Base-by-base conservation (phyloP, 2,888 invertebrate genomes). In the Cantharis rufa region DNA sequence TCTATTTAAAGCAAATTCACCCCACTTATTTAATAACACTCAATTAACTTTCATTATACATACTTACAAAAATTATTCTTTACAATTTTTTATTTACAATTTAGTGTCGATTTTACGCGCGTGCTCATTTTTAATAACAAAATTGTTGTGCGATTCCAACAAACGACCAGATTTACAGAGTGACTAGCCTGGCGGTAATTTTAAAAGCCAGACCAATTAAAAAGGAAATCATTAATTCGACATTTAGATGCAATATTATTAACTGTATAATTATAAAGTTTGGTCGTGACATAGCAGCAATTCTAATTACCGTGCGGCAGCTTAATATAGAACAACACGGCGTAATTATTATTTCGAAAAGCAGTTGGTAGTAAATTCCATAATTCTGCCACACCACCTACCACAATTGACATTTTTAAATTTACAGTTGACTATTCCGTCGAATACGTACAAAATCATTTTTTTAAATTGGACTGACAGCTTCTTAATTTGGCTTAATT, bases 231-330 rank as follows among this genome's bases (percentile, higher is more conserved):
- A 32, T 70, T 24, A 24, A 24, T 24, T 76, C 68, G 72, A 72
- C 76, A 61, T 72, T 76, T 70, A 70, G 48, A 62, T 76, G 68
- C 28, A 71, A 77, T 77, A 77, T 71, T 77, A 77, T 74, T 77
- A 77, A 77, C 77, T 74, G 69, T 71, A 77, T 77, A 77, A 77
- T 77, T 77, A 72, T 74, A 72, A 76, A 72, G 78, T 78, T 78
- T 80, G 81, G 70, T 80, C 76, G 70, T 80, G 81, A 80, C 80
- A 80, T 80, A 78, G 77, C 80, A 79, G 81, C 80, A 80, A 80
- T 80, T 82, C 81, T 81, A 82, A 82, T 82, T 80, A 82, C 79
- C 78, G 78, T 80, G 80, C 79, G 79, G 78, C 18, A 66, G 21
- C 75, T 81, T 78, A 77, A 79, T 79, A 80, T 48, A n/a, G 48